Evolutionary conservation across 23 tunicate genomes (phyloP).

Genomic region (Botrylloides violaceus): DNA sequence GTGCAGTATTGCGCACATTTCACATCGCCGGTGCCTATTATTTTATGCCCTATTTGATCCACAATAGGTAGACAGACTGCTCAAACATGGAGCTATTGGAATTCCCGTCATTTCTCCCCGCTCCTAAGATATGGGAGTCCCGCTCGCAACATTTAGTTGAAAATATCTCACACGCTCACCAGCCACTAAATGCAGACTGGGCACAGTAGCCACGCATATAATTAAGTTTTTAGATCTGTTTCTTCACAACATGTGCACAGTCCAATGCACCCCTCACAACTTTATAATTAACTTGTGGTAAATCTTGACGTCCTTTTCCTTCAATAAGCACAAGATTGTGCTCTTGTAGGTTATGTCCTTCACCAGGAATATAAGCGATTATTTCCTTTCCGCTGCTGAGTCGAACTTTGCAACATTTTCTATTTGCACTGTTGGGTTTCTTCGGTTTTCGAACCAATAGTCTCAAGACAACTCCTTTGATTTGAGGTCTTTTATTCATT

Average conservation of each 20-base stretch:
- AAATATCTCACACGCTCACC: too few relatives aligned
- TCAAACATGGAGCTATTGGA: too few relatives aligned
- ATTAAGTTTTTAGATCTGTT: not conserved
- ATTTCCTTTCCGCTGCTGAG: conserved; percentile 53
- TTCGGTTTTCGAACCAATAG: conserved; percentile 58
- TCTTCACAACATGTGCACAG: conserved; percentile 66
- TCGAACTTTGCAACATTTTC: conserved; percentile 65
- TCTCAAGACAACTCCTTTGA: conserved; percentile 58
- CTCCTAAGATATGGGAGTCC: too few relatives aligned
- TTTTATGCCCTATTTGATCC: too few relatives aligned
- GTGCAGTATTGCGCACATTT: too few relatives aligned
- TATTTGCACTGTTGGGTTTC: conserved; percentile 87
- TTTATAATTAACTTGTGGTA: conserved; percentile 41
- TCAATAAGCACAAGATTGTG: conserved; percentile 54
- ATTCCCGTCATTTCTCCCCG: too few relatives aligned
- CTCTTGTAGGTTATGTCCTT: conserved; percentile 79
- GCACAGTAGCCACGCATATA: too few relatives aligned
- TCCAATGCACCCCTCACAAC: conserved; percentile 60
- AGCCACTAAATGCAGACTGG: too few relatives aligned
- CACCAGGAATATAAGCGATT: conserved; percentile 67
- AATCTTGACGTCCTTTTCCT: conserved; percentile 40
- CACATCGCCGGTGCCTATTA: too few relatives aligned
- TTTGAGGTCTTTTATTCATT: conserved; percentile 54
- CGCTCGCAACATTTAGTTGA: too few relatives aligned
- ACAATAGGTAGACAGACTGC: too few relatives aligned